Percentiles rank a stretch among this genome's conserved stretches.
Evolutionary conservation across 2,888 invertebrate genomes (phyloP).

Genomic region (Heliconius cydno): DNA sequence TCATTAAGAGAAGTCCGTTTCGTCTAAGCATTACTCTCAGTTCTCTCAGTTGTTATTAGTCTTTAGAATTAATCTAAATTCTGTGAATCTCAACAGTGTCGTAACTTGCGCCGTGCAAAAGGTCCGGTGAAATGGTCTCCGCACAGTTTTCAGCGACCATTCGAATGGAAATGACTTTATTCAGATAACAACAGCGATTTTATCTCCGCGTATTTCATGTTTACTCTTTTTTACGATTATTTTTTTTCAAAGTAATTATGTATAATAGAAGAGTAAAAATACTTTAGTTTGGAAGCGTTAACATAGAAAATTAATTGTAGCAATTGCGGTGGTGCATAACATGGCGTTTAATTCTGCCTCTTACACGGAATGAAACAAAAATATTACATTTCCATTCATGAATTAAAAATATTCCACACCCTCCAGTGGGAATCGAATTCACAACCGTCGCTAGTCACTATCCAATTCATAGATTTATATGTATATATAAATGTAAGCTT

Average conservation of each 20-base stretch:
- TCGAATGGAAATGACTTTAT: slow-evolving; percentile 79
- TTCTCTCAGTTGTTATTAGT: no score
- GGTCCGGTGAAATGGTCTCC: slow-evolving; percentile 68
- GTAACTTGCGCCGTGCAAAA: slow-evolving; percentile 51
- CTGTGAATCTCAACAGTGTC: slow-evolving; percentile 2
- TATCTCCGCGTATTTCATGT: slow-evolving; percentile 70
- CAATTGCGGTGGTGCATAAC: background rate
- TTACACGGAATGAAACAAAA: no score
- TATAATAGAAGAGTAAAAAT: slow-evolving; percentile 6
- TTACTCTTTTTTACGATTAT: slow-evolving; percentile 44
- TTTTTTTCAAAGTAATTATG: slow-evolving; percentile 45
- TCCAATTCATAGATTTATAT: background rate
- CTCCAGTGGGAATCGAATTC: background rate
- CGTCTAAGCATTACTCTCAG: no score
- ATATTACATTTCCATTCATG: no score
- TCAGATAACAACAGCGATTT: slow-evolving; percentile 72
- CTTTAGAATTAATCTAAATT: background rate
- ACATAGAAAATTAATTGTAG: background rate
- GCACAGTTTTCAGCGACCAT: slow-evolving; percentile 72
- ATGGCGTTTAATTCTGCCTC: no score
- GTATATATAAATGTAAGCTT: slow-evolving; percentile 35
- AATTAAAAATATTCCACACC: no score
- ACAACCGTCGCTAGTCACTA: background rate
- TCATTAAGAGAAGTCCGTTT: no score
- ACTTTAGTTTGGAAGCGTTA: background rate